A percentile compares a stretch with the other conserved stretches of the same genome.
phyloP scores from a whole-genome alignment of 2,797 vertebrate species.

The Brachyrhaphis roseni region DNA sequence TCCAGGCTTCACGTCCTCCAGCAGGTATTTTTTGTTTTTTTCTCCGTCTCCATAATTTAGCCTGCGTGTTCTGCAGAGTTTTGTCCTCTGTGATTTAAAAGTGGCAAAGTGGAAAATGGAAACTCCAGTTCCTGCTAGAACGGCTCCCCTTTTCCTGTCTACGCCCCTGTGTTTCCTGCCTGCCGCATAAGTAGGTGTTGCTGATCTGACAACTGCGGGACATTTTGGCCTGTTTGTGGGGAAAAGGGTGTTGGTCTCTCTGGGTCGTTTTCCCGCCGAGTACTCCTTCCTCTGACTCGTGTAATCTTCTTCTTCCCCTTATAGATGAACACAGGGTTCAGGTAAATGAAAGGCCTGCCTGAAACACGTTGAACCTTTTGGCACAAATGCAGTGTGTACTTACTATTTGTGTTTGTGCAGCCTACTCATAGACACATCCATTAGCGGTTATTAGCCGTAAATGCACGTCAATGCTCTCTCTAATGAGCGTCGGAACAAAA shows the following conservation, averaged over 20 bases:
- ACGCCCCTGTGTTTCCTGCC: slow-evolving; percentile 80
- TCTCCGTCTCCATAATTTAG: slow-evolving; percentile 47
- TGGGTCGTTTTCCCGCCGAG: slow-evolving; percentile 33
- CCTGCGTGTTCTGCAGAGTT: slow-evolving; percentile 41
- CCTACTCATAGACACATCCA: slow-evolving; percentile 61
- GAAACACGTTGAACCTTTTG: slow-evolving; percentile 37
- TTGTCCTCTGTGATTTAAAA: slow-evolving; percentile 59
- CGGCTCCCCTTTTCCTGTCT: slow-evolving; percentile 78
- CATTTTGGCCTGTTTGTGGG: slow-evolving; percentile 57
- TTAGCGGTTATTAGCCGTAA: slow-evolving; percentile 50
- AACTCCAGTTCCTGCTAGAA: slow-evolving; percentile 76
- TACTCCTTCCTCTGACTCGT: slow-evolving; percentile 31
- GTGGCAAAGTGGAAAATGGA: slow-evolving; percentile 72
- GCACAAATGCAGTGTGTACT: slow-evolving; percentile 38
- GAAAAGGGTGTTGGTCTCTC: slow-evolving; percentile 61
- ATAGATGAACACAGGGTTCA: slow-evolving; percentile 16
- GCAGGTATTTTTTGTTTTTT: neutral
- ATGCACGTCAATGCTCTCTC: slow-evolving; percentile 30
- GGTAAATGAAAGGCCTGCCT: slow-evolving; percentile 53
- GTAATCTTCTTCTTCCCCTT: slow-evolving; percentile 44
- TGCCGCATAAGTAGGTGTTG: slow-evolving; percentile 71
- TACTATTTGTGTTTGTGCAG: slow-evolving; percentile 48
- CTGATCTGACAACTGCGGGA: slow-evolving; percentile 70
- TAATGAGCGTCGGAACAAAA: slow-evolving; percentile 46
- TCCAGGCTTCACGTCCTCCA: slow-evolving; percentile 40